These are phyloP conservation scores for Anthoscopus minutus DNA, from an alignment of 2,113 vertebrate genomes.

Conservation along the genomic window DNA sequence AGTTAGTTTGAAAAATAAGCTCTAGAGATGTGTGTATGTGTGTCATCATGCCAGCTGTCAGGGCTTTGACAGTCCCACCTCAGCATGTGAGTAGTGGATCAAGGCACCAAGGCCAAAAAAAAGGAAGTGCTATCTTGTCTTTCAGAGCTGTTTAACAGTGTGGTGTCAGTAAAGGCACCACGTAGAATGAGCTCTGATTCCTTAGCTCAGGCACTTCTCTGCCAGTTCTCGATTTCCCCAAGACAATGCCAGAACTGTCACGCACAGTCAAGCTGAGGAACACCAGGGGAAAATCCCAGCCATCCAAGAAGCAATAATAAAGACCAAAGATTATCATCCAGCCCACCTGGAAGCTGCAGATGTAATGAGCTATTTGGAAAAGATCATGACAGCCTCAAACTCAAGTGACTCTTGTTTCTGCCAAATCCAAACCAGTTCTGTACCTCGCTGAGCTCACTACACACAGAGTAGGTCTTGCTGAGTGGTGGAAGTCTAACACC, in stretches of 20 bases:
- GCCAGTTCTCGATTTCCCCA: slow-evolving; percentile 6
- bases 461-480: neutral
- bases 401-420: neutral
- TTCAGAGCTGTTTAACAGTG: slow-evolving; percentile 35
- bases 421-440: neutral
- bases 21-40: neutral
- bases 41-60: slow-evolving; percentile 57
- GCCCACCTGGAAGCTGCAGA: slow-evolving; percentile 54
- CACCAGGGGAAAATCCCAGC: slow-evolving; percentile 27
- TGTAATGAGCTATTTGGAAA: slow-evolving; percentile 47
- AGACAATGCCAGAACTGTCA: slow-evolving; percentile 42
- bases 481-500: slow-evolving; percentile 31
- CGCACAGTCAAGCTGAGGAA: neutral
- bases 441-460: neutral
- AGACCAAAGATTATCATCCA: slow-evolving; percentile 26
- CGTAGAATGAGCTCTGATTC: neutral
- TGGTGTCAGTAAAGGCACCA: slow-evolving; percentile 35
- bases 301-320: slow-evolving; percentile 13
- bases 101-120: slow-evolving; percentile 48
- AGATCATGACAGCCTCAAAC: slow-evolving; percentile 28
- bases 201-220: slow-evolving; percentile 24
- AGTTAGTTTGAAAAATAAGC: slow-evolving; percentile 41
- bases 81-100: slow-evolving; percentile 40
- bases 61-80: slow-evolving; percentile 40
- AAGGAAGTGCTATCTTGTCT: slow-evolving; percentile 44